These are phyloP conservation scores for Ferrisia virgata DNA, from an alignment of 2,888 invertebrate species.

Conservation along the genomic window DNA sequence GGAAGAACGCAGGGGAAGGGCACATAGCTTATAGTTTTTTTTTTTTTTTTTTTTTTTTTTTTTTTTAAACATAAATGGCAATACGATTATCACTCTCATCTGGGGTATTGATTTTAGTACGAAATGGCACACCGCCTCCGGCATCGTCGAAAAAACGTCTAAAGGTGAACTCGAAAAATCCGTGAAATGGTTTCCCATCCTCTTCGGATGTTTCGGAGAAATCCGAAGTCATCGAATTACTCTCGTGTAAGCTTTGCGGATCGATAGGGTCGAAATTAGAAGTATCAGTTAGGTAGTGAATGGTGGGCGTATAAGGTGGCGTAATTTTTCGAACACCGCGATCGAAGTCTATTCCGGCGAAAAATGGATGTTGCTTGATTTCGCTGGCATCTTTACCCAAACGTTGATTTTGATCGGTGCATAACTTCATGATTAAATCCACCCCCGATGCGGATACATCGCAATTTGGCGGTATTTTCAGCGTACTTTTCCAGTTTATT, in stretches of 20 bases:
- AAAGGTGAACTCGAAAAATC: conserved; percentile 99
- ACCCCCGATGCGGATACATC: conserved; percentile 79
- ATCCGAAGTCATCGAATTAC: conserved; percentile 75
- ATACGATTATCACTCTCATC: conserved; percentile 85
- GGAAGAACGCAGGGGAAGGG: neutral
- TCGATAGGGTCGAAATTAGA: conserved; percentile 97
- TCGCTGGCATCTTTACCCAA: conserved; percentile 89
- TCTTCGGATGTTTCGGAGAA: conserved; percentile 77
- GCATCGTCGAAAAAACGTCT: conserved; percentile 90
- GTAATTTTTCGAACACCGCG: conserved; percentile 78
- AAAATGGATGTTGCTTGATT: conserved; percentile 91
- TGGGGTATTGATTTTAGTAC: conserved; percentile 74
- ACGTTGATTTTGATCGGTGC: conserved; percentile 82
- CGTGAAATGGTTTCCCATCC: conserved; percentile 81
- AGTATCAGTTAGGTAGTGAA: conserved; percentile 92
- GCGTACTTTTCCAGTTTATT: conserved; percentile 90
- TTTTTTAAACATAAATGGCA: conserved; percentile 76
- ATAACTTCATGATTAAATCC: conserved; percentile 85
- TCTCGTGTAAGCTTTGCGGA: conserved; percentile 79
- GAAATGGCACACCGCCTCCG: conserved; percentile 65
- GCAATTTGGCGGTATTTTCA: conserved; percentile 85
- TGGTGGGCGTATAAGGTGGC: conserved; percentile 90
- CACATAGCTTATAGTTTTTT: too few species aligned
- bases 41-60: too few species aligned
- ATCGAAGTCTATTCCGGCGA: conserved; percentile 85